Evolutionary conservation across 2,797 vertebrate genomes (phyloP).

Genomic region (Sebastes trivittatus): DNA sequence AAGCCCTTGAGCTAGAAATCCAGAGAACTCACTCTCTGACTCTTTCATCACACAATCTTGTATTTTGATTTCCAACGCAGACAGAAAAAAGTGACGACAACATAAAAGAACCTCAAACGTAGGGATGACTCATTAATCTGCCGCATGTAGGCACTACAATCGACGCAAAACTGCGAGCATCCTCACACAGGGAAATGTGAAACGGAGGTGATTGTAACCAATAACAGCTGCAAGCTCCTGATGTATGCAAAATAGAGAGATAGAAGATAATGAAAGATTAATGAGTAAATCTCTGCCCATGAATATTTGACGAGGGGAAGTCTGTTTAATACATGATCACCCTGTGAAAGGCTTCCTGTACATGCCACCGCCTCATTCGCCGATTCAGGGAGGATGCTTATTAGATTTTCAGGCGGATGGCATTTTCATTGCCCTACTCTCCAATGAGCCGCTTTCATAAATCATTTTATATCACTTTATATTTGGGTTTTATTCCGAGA

Average conservation of each 20-base stretch:
- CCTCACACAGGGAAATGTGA: slow-evolving; percentile 9
- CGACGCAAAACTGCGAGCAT: background rate
- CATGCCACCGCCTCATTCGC: slow-evolving; percentile 61
- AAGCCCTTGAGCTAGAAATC: slow-evolving; percentile 24
- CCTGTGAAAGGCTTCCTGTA: slow-evolving; percentile 75
- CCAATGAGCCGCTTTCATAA: slow-evolving; percentile 59
- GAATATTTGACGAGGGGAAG: slow-evolving; percentile 82
- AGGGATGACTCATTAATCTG: slow-evolving; percentile 24
- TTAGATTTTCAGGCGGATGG: slow-evolving; percentile 71
- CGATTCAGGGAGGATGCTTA: slow-evolving; percentile 64
- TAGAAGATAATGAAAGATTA: slow-evolving; percentile 84
- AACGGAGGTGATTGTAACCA: slow-evolving; percentile 54
- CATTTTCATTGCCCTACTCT: slow-evolving; percentile 76
- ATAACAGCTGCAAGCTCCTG: slow-evolving; percentile 51
- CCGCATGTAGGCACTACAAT: slow-evolving; percentile 6
- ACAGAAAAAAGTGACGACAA: slow-evolving; percentile 4
- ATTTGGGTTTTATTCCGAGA: slow-evolving; percentile 47
- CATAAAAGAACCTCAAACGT: slow-evolving; percentile 33
- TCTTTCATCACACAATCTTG: slow-evolving; percentile 22
- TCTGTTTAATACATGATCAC: slow-evolving; percentile 83
- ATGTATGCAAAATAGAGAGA: slow-evolving; percentile 76
- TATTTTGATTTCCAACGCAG: background rate
- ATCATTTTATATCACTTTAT: slow-evolving; percentile 67
- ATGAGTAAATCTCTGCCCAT: slow-evolving; percentile 81
- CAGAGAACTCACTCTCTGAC: slow-evolving; percentile 11